Conservation (phyloP, 2,888 invertebrate genomes). For the Osedax fenrisi region DNA sequence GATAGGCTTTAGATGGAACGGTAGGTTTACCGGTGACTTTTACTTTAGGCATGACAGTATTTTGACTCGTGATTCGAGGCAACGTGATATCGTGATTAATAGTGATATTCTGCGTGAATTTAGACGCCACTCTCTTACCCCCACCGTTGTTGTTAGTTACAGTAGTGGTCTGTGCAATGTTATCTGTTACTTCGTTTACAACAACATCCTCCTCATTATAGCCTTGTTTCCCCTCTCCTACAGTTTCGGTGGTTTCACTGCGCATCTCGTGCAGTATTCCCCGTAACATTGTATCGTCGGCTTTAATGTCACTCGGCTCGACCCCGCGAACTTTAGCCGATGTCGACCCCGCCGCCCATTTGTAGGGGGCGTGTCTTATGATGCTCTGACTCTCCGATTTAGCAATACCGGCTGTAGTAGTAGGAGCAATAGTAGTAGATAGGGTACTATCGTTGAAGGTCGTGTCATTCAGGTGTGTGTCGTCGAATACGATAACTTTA, state of each 20-base stretch:
- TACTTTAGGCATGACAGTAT: background rate
- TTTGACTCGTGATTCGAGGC: background rate
- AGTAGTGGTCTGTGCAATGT: background rate
- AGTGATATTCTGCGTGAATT: background rate
- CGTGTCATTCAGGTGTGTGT: background rate
- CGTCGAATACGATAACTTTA: background rate
- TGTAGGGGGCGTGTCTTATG: background rate
- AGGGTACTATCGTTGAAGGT: background rate
- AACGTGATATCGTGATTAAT: background rate
- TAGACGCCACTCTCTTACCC: background rate
- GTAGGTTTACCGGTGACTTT: no score
- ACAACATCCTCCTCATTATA: background rate
- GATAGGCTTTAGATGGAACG: no score
- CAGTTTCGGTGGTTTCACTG: background rate
- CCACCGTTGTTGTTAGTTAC: no score
- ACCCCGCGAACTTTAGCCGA: background rate
- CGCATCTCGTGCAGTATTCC: background rate
- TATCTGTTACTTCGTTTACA: background rate
- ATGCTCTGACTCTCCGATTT: background rate
- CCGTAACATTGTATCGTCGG: background rate
- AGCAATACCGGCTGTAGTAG: background rate
- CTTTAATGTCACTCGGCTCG: background rate
- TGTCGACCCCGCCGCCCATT: background rate
- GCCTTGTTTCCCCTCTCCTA: no score
- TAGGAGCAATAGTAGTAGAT: background rate